phyloP scores from a whole-genome alignment of 2,797 vertebrate species.

The Triplophysa yarkandensis region DNA sequence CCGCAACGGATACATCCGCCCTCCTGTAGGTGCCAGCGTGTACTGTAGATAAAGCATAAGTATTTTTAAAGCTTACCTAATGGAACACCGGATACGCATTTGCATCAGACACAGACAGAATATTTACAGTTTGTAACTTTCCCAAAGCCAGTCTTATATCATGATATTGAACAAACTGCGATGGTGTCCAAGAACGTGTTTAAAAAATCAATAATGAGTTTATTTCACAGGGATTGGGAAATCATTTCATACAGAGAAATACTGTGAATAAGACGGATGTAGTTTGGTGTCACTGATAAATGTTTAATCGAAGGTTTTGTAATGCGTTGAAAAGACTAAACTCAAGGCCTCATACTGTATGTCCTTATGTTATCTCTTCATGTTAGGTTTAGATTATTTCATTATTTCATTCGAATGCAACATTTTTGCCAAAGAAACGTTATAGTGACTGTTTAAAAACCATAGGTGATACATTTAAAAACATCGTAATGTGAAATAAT shows the following conservation, averaged over 20 bases:
- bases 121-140: neutral
- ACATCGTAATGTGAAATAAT: too few relatives aligned
- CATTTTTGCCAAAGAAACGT: too few relatives aligned
- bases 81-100: neutral
- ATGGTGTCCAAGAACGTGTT: neutral
- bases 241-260: neutral
- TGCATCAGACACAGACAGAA: constrained; percentile 1
- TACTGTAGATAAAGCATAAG: constrained; percentile 48
- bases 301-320: too few relatives aligned
- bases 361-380: too few relatives aligned
- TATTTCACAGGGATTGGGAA: neutral
- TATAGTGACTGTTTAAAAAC: too few relatives aligned
- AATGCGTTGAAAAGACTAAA: too few relatives aligned
- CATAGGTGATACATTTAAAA: too few relatives aligned
- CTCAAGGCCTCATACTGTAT: too few relatives aligned
- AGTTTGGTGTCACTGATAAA: neutral
- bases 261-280: too few relatives aligned
- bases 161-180: neutral
- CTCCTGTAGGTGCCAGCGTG: constrained; percentile 45
- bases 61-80: neutral
- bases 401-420: too few relatives aligned
- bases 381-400: too few relatives aligned
- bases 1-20: neutral
- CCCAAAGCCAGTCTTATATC: neutral
- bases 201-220: neutral